A percentile compares a stretch with the other conserved stretches of the same genome.
Conservation (phyloP, 2,113 vertebrate species). For the Dolichallabes microphthalmus region DNA sequence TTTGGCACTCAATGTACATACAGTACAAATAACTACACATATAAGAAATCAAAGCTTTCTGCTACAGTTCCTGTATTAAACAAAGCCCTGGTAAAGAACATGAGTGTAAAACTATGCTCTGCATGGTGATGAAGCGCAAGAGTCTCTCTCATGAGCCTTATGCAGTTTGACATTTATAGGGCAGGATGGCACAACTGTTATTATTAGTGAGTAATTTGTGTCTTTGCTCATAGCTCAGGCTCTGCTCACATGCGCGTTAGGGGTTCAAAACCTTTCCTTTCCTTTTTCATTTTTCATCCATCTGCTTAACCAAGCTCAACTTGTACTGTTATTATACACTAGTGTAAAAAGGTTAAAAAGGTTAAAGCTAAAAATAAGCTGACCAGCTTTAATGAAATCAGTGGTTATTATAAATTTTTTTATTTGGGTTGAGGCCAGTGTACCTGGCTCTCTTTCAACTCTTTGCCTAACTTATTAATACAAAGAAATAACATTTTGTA, state of each 20-base stretch:
- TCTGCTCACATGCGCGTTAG: not conserved
- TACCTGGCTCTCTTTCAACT: too few species aligned
- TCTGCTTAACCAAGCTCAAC: not conserved
- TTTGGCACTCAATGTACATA: not conserved
- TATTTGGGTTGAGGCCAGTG: too few species aligned
- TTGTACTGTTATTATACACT: too few species aligned
- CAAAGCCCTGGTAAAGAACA: not conserved
- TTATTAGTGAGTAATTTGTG: constrained; percentile 42
- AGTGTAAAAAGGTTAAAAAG: too few species aligned
- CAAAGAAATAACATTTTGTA: too few species aligned
- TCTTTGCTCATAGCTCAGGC: not conserved
- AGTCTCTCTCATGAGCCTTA: constrained; percentile 14
- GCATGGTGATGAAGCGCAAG: not conserved
- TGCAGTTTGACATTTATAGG: constrained; percentile 36
- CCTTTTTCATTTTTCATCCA: not conserved
- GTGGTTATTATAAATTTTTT: too few species aligned
- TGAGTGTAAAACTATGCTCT: not conserved
- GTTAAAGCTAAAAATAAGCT: too few species aligned
- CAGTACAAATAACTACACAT: not conserved
- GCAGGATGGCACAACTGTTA: constrained; percentile 25
- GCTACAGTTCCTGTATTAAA: not conserved
- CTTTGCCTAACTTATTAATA: too few species aligned
- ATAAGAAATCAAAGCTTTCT: not conserved
- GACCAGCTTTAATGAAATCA: too few species aligned
- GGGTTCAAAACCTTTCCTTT: not conserved